Base-by-base conservation (phyloP, 2,888 invertebrate genomes). In the Synergus laeviventris region DNA sequence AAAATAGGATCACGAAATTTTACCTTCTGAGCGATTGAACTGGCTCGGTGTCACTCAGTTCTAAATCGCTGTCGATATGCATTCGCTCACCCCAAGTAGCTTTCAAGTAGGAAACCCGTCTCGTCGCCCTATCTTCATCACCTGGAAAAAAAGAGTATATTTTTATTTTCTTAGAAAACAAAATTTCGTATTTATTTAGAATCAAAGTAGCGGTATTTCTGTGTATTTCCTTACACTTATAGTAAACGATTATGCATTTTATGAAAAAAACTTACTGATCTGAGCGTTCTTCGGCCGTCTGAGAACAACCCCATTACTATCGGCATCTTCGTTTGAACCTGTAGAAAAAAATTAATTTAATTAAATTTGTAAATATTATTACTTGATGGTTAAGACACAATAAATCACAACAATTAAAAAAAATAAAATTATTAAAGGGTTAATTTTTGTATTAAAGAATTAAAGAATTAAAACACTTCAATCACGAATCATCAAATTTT, bases 51-150 rank as follows among this genome's bases (percentile, higher is more conserved):
- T 95, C 95, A 83, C 93, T 92, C 81, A 92, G 86, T 76, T 93
- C 93, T 73, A 93, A 88, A 84, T 95, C 95, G 87, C 94, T 94
- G 88, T 96, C 96, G 82, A 95, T 92, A 86, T 94, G 94, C 91
- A 95, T 93, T 79, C 95, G 92, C 87, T 95, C 95, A 80, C 95
- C 95, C 93, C 96, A 96, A 12, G 98, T 98, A 61, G 98, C 98
- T 92, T 97, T 97, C 83, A 98, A 92, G 92, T 98, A 98, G n/a
- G 98, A 98, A 83, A 97, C 97, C 85, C 98, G 93, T 84, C 98
- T 94, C 91, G 96, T 96, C 36, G 95, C 94, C 82, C 97, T 94
- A 87, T 97, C 97, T 89, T 98, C 97, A 89, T 96, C 96, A 91
- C 93, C 94, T 93, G 90, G 81, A 90, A 91, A 1, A 62, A 38